Conservation (phyloP, 2,113 vertebrate genomes). For the Myxocyprinus asiaticus region DNA sequence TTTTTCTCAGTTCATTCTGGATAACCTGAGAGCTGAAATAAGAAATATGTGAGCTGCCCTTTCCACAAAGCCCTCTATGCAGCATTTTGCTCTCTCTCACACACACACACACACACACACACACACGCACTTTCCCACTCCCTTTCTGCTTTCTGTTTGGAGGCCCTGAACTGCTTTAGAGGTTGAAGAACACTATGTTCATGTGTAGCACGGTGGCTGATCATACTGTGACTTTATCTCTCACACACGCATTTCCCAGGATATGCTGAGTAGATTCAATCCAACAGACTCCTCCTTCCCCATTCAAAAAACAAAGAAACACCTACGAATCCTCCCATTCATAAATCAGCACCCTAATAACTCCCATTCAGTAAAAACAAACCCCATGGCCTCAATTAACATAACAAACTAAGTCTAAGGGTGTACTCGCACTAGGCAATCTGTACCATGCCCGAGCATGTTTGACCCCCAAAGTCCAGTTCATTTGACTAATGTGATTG, state of each 20-base stretch:
- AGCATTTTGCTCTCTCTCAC: slow-evolving; percentile 18
- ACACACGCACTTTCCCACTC: slow-evolving; percentile 1
- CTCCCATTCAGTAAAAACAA: slow-evolving; percentile 27
- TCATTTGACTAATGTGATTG: too few species aligned
- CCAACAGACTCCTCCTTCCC: slow-evolving; percentile 12
- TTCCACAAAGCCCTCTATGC: slow-evolving; percentile 29
- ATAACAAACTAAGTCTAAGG: not conserved
- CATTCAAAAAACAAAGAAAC: slow-evolving; percentile 38
- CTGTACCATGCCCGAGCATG: too few species aligned
- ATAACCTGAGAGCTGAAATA: slow-evolving; percentile 35
- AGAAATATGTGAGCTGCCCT: slow-evolving; percentile 41
- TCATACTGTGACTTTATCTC: slow-evolving; percentile 23
- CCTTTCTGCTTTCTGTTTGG: slow-evolving; percentile 11
- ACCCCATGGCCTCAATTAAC: slow-evolving; percentile 25
- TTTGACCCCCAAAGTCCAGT: too few species aligned
- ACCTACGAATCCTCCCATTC: slow-evolving; percentile 9
- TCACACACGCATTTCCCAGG: not conserved
- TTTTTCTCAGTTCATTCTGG: slow-evolving; percentile 43
- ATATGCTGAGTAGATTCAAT: slow-evolving; percentile 29
- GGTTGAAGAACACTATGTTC: slow-evolving; percentile 41
- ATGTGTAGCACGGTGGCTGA: slow-evolving; percentile 19
- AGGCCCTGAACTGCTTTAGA: slow-evolving; percentile 41
- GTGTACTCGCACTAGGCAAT: too few species aligned
- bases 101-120: slow-evolving; percentile 22
- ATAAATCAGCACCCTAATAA: slow-evolving; percentile 35